These are phyloP conservation scores for Cremastobaeus sp. DNA, from an alignment of 2,888 invertebrate species.

Conservation along the genomic window DNA sequence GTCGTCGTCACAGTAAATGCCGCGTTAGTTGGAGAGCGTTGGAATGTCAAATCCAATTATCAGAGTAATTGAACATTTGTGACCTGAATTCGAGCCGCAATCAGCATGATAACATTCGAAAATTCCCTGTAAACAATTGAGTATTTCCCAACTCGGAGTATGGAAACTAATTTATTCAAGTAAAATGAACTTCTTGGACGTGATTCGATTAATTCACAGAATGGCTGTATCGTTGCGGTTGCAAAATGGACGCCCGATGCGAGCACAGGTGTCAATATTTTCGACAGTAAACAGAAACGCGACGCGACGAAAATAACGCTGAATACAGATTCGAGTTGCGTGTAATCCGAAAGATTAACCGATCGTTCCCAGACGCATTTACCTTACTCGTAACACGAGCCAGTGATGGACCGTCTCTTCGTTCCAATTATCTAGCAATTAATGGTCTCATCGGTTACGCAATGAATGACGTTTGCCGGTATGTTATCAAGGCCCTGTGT, in stretches of 20 bases:
- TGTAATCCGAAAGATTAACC: slow-evolving; percentile 34
- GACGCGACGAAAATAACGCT: too few relatives aligned
- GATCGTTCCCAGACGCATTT: slow-evolving; percentile 41
- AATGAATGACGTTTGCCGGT: slow-evolving; percentile 48
- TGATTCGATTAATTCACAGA: too few relatives aligned
- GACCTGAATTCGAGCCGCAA: slow-evolving; percentile 36
- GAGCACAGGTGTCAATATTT: too few relatives aligned
- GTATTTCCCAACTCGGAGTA: neutral
- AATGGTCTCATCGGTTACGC: slow-evolving; percentile 65
- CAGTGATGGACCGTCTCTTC: slow-evolving; percentile 51
- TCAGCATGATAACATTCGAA: slow-evolving; percentile 22
- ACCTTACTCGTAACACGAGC: slow-evolving; percentile 39
- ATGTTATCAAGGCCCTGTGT: slow-evolving; percentile 50
- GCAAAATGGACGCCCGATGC: too few relatives aligned
- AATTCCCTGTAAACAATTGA: slow-evolving; percentile 29
- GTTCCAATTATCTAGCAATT: slow-evolving; percentile 63
- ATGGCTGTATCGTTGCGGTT: too few relatives aligned
- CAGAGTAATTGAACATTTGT: slow-evolving; percentile 57
- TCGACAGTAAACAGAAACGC: too few relatives aligned
- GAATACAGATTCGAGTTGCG: slow-evolving; percentile 17
- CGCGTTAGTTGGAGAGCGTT: slow-evolving; percentile 53
- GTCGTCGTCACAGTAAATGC: slow-evolving; percentile 52
- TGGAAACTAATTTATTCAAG: neutral
- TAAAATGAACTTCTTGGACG: too few relatives aligned
- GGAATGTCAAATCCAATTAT: slow-evolving; percentile 60